These are phyloP conservation scores for Aricia artaxerxes DNA, from an alignment of 2,888 invertebrate species.

Conservation along the genomic window DNA sequence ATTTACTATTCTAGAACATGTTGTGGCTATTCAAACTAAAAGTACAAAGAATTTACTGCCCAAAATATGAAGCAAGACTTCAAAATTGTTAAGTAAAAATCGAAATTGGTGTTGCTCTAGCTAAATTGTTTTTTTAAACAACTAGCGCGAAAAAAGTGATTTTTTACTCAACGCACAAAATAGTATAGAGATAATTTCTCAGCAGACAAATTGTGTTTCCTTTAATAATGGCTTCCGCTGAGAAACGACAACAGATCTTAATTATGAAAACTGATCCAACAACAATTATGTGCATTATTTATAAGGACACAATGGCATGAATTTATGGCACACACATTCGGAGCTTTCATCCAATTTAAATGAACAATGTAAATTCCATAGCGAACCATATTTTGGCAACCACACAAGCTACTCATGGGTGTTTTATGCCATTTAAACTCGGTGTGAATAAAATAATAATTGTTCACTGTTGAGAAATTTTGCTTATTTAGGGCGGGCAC, in stretches of 20 bases:
- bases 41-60: neutral
- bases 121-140: neutral
- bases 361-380: neutral
- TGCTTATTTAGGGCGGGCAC: no score
- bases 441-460: no score
- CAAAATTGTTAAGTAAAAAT: neutral
- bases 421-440: no score
- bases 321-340: neutral
- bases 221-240: neutral
- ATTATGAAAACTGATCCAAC: neutral
- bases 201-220: neutral
- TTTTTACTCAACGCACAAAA: neutral
- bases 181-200: neutral
- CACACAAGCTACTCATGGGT: no score
- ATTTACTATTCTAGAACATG: conserved; percentile 3
- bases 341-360: neutral
- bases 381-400: no score
- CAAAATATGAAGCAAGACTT: neutral
- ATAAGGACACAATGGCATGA: neutral
- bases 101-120: neutral
- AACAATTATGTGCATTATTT: neutral
- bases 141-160: neutral
- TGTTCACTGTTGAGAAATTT: no score
- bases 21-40: neutral
- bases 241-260: conserved; percentile 1